phyloP scores from a whole-genome alignment of 2,888 invertebrate species.

The Crematogaster levior region DNA sequence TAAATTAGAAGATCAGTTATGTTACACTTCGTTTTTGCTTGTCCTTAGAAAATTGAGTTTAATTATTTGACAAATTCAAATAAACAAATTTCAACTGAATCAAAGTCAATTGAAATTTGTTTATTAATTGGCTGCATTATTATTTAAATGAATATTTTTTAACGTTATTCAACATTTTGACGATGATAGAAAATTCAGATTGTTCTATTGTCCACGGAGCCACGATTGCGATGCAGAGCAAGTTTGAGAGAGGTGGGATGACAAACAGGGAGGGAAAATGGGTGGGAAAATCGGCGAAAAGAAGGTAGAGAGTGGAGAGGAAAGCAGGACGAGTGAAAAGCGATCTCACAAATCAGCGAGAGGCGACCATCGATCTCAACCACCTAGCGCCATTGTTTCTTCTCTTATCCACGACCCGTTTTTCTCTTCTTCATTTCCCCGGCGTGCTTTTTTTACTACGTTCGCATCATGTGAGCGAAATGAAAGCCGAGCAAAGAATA shows the following conservation, averaged over 20 bases:
- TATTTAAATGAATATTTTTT: not conserved
- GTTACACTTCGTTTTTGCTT: not conserved
- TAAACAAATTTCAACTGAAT: no score
- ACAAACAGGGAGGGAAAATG: constrained; percentile 53
- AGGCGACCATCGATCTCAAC: constrained; percentile 68
- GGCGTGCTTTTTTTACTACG: not conserved
- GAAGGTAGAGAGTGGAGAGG: not conserved
- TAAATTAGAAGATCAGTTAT: not conserved
- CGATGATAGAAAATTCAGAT: not conserved
- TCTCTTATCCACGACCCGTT: constrained; percentile 14
- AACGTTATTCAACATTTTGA: not conserved
- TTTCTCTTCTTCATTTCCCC: constrained; percentile 14
- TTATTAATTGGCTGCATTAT: no score
- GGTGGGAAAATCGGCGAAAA: constrained; percentile 41
- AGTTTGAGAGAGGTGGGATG: constrained; percentile 54
- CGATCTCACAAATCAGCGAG: constrained; percentile 71
- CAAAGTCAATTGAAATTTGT: no score
- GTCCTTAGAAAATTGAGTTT: no score
- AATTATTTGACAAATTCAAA: no score
- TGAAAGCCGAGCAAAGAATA: constrained; percentile 53
- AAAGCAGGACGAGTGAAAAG: constrained; percentile 47
- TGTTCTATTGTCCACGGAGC: not conserved
- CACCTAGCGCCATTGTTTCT: constrained; percentile 20
- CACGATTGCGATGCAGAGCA: constrained; percentile 47
- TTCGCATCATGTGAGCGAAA: constrained; percentile 2